Percentiles rank a stretch among this genome's conserved stretches.
These are phyloP conservation scores for Paramisgurnus dabryanus DNA, from an alignment of 2,113 vertebrate genomes.

Conservation along the genomic window DNA sequence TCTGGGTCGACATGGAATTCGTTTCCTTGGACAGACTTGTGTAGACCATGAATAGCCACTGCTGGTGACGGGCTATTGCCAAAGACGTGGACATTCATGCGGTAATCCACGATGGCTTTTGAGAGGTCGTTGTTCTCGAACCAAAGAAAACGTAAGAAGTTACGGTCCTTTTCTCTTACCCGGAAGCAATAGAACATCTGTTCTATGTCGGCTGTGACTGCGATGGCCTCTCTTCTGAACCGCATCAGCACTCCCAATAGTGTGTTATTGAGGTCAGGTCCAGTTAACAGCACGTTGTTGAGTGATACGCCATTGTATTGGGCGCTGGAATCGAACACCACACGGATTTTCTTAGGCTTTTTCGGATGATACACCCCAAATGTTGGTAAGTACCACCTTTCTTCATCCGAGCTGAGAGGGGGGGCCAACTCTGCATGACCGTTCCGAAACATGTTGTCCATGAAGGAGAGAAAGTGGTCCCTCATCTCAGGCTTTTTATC, in stretches of 20 bases:
- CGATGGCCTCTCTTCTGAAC: constrained; percentile 21
- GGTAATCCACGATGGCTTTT: constrained; percentile 39
- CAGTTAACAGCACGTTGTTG: constrained; percentile 6
- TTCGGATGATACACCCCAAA: not conserved
- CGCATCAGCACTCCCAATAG: constrained; percentile 19
- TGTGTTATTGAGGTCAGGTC: constrained; percentile 46
- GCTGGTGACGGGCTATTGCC: constrained; percentile 7
- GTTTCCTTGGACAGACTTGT: not conserved
- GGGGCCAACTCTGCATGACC: not conserved
- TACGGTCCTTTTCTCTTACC: not conserved
- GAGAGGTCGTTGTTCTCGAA: constrained; percentile 33
- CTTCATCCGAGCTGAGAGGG: not conserved
- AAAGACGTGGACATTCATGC: constrained; percentile 45
- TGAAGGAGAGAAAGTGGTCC: constrained; percentile 1
- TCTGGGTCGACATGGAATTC: not conserved
- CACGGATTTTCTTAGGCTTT: not conserved
- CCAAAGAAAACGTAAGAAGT: constrained; percentile 43
- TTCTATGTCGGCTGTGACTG: constrained; percentile 37
- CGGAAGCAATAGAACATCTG: constrained; percentile 54
- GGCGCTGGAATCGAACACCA: constrained; percentile 13
- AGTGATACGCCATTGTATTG: not conserved
- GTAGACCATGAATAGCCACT: constrained; percentile 14
- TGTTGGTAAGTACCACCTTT: constrained; percentile 3
- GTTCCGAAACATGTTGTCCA: not conserved
- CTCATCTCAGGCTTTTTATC: constrained; percentile 29